Evolutionary conservation across 2,113 vertebrate species (phyloP).

Genomic region (Proteles cristata): DNA sequence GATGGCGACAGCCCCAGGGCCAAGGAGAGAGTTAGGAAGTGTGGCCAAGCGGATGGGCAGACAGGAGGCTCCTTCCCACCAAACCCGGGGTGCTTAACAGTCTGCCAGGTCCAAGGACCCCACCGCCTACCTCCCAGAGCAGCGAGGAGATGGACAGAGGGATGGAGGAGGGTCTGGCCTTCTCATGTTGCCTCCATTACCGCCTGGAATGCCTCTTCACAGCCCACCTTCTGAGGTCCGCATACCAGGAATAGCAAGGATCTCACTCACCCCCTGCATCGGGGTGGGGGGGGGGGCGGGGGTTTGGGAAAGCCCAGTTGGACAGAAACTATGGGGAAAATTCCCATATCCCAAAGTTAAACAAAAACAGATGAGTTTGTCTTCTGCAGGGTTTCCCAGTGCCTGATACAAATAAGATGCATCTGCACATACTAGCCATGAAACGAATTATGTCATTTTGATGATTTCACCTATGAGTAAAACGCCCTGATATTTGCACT

Average conservation of each 20-base stretch:
- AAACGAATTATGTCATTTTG: fast-evolving
- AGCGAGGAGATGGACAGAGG: background rate
- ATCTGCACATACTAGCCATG: fast-evolving
- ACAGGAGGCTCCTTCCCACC: background rate
- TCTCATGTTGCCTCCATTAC: fast-evolving
- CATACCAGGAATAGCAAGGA: background rate
- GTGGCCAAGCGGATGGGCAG: background rate
- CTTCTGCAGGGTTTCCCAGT: fast-evolving
- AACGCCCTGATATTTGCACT: background rate
- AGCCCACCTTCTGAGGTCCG: too few species aligned
- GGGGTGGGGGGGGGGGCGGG: background rate
- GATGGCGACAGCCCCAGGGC: background rate
- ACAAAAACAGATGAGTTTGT: background rate
- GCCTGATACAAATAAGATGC: background rate
- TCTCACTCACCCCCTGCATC: background rate
- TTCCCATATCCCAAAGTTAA: background rate
- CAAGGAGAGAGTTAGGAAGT: background rate
- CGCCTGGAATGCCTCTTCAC: too few species aligned
- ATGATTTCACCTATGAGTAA: background rate
- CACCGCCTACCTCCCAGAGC: background rate
- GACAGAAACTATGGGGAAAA: background rate
- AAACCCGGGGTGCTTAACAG: fast-evolving
- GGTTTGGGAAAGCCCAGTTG: background rate
- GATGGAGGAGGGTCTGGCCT: background rate
- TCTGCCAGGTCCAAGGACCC: background rate